Evolutionary conservation across 2,113 vertebrate genomes (phyloP).

Genomic region (Tylochromis polylepis): DNA sequence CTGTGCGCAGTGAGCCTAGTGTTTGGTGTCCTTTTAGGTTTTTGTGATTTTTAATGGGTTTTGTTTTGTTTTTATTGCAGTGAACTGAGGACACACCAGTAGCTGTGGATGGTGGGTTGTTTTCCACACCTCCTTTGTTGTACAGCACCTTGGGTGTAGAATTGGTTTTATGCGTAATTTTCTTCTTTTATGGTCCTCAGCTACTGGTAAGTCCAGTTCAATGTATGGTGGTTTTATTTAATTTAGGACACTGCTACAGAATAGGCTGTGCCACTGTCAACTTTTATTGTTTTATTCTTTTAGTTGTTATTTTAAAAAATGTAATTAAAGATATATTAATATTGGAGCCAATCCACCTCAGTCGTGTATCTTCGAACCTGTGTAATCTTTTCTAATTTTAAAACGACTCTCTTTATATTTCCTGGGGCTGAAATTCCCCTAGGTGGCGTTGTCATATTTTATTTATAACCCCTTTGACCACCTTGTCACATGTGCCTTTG

Average conservation of each 20-base stretch:
- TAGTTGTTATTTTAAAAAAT: background rate
- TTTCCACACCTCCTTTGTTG: background rate
- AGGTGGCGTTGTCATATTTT: background rate
- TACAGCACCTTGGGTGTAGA: background rate
- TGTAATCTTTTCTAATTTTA: rapidly evolving
- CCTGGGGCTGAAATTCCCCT: too few species aligned
- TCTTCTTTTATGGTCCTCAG: background rate
- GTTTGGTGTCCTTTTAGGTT: too few species aligned
- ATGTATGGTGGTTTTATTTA: background rate
- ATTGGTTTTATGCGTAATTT: background rate
- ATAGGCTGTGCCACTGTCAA: rapidly evolving
- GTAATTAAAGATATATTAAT: rapidly evolving
- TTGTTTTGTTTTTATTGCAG: too few species aligned
- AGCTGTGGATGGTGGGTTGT: rapidly evolving
- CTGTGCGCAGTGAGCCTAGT: too few species aligned
- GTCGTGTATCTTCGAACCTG: background rate
- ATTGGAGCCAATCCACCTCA: rapidly evolving
- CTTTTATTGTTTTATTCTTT: background rate
- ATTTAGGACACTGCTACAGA: background rate
- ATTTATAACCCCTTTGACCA: background rate
- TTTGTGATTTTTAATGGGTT: too few species aligned
- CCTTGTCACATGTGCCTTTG: rapidly evolving
- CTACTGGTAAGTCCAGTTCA: background rate
- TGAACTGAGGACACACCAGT: background rate
- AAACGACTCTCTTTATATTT: too few species aligned